Evolutionary conservation across 1,140 invertebrate genomes (phyloP), one percentile per base, ranked within the genome.

Genomic region (Scaptodrosophila lebanonensis): DNA sequence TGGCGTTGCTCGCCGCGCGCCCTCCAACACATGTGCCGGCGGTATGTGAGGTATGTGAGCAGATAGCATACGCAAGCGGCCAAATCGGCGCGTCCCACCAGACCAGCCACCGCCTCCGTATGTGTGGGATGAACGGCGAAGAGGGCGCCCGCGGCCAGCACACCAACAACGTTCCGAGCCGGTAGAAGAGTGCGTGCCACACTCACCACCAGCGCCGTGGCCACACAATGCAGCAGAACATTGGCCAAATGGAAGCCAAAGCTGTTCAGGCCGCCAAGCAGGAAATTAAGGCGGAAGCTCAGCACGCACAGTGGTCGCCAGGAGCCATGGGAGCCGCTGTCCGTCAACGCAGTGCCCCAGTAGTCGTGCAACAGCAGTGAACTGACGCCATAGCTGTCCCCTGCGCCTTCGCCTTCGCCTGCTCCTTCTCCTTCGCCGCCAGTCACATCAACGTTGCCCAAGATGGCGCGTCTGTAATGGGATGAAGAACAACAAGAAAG

Each of bases 61-160:
- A 98, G 90, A 83, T 94, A 97, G 85, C 98, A 94, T 60, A 97
- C 92, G 79, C 95, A 95, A n/a, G 95, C 94, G 8, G 95, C 91
- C 22, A 98, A 88, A 88, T 99, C 97, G 3, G 97, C 97, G 68
- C 97, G 90, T 9, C 97, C 97, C 7, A 99, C 97, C 44, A 99
- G 91, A 8, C 96, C 96, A 7, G 96, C 95, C 1, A 99, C 97
- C 1, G 96, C 95, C 88, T 99, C 97, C 25, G 95, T 95, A 88
- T 99, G 98, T 62, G 98, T 92, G 12, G 97, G 97, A 90, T 99
- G 98, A 0, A 94, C 92, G 39, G 97, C 96, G 88, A 99, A 99
- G 15, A 97, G 89, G 1, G 96, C 86, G 3, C 96, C 94, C 0
- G 96, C 91, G 13, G 95, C 89, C 51, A 92, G 91, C 15, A 93